phyloP scores from a whole-genome alignment of 2,888 invertebrate species.

The Monopis laevigella region DNA sequence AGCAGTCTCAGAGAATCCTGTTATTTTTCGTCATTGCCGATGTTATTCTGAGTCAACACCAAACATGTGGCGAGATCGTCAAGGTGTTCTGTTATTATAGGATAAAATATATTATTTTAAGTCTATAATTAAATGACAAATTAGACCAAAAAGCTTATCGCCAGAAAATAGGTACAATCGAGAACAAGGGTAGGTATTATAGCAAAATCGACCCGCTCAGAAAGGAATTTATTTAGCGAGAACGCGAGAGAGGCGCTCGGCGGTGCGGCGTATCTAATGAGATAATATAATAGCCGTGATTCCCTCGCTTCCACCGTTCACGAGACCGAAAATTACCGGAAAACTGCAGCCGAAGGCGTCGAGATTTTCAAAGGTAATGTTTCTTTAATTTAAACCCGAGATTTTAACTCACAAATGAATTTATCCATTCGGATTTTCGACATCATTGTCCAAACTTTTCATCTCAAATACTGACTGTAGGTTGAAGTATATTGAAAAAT shows the following conservation, averaged over 20 bases:
- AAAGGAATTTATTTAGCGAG: slow-evolving; percentile 56
- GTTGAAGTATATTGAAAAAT: slow-evolving; percentile 10
- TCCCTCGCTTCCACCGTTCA: slow-evolving; percentile 44
- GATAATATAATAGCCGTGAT: slow-evolving; percentile 65
- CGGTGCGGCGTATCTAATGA: slow-evolving; percentile 59
- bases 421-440: background rate
- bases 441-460: background rate
- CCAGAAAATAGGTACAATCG: slow-evolving; percentile 21
- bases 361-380: slow-evolving; percentile 28
- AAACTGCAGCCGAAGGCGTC: slow-evolving; percentile 47
- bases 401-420: slow-evolving; percentile 14
- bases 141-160: background rate
- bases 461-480: background rate
- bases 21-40: too few relatives aligned
- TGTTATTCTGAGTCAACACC: too few relatives aligned
- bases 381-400: slow-evolving; percentile 30
- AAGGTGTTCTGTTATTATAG: too few relatives aligned
- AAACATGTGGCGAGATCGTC: too few relatives aligned
- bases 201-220: slow-evolving; percentile 42
- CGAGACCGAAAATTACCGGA: slow-evolving; percentile 52
- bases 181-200: slow-evolving; percentile 30
- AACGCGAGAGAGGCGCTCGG: slow-evolving; percentile 41
- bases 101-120: too few relatives aligned
- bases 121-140: background rate
- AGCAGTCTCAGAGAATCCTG: too few relatives aligned